These are phyloP conservation scores for Rafetus swinhoei DNA, from an alignment of 2,113 vertebrate species.

Conservation along the genomic window DNA sequence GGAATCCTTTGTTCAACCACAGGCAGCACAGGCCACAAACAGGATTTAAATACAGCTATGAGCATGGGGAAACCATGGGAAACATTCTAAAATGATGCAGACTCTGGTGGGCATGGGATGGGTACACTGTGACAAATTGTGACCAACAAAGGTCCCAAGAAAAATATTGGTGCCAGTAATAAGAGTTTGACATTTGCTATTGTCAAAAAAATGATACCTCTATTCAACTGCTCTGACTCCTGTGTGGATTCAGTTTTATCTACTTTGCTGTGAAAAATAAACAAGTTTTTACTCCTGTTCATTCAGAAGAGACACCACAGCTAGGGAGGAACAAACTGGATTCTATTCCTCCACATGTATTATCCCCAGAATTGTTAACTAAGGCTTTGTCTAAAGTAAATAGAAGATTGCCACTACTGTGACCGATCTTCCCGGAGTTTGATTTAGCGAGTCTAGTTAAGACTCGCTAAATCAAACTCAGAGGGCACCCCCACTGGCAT, in stretches of 20 bases:
- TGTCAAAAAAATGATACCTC: not conserved
- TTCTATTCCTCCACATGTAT: not conserved
- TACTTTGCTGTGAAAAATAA: not conserved
- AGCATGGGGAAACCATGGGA: not conserved
- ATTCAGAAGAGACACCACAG: not conserved
- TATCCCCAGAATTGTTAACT: not conserved
- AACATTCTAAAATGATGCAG: not conserved
- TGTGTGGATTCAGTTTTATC: not conserved
- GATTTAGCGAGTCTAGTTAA: too few relatives aligned
- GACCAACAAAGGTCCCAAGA: not conserved
- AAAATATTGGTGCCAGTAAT: not conserved
- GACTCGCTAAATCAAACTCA: too few relatives aligned
- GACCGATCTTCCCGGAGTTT: too few relatives aligned
- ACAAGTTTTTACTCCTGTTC: not conserved
- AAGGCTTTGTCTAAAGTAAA: too few relatives aligned
- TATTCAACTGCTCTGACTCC: not conserved
- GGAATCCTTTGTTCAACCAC: not conserved
- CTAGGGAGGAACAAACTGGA: not conserved
- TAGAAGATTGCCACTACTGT: too few relatives aligned
- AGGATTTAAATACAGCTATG: not conserved
- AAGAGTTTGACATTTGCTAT: not conserved
- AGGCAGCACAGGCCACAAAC: not conserved
- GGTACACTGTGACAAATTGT: not conserved
- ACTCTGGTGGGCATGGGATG: not conserved
- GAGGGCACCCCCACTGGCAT: too few relatives aligned